Conservation (phyloP, 2,888 invertebrate genomes). For the Rhingia campestris region DNA sequence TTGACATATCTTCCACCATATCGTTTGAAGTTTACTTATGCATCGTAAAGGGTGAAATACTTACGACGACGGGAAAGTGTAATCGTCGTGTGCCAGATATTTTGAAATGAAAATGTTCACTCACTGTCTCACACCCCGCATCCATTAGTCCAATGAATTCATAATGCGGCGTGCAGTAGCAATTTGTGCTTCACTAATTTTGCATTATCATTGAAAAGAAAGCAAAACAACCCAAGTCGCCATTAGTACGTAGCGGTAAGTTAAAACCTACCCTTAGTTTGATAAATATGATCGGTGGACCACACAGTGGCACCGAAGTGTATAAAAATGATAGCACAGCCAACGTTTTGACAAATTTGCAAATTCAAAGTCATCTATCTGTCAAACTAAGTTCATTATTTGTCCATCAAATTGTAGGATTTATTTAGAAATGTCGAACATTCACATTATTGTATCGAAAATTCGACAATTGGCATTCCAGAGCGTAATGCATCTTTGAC, state of each 20-base stretch:
- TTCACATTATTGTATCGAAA: too few relatives aligned
- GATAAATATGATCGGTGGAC: conserved; percentile 14
- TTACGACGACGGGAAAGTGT: background rate
- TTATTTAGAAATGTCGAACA: too few relatives aligned
- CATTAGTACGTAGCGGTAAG: conserved; percentile 3
- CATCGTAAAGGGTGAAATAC: background rate
- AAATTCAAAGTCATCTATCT: too few relatives aligned
- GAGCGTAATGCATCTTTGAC: too few relatives aligned
- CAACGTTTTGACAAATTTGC: too few relatives aligned
- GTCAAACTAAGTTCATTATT: too few relatives aligned
- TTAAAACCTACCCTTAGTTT: conserved; percentile 27
- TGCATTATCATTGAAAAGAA: conserved; percentile 20
- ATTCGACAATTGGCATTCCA: too few relatives aligned
- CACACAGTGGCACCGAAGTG: conserved; percentile 1
- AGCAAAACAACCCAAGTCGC: background rate
- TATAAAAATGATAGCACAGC: background rate
- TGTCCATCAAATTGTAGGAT: too few relatives aligned
- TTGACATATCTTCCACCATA: conserved; percentile 51
- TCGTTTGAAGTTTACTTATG: conserved; percentile 20
- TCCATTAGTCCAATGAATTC: background rate
- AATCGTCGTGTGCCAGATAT: conserved; percentile 24
- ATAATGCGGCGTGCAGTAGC: conserved; percentile 22
- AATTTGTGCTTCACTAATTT: conserved; percentile 40
- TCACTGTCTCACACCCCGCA: background rate
- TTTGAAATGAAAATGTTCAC: conserved; percentile 11